Percentiles rank a stretch among this genome's conserved stretches.
Evolutionary conservation across 2,888 invertebrate species (phyloP).

Genomic region (Andrena dorsata): DNA sequence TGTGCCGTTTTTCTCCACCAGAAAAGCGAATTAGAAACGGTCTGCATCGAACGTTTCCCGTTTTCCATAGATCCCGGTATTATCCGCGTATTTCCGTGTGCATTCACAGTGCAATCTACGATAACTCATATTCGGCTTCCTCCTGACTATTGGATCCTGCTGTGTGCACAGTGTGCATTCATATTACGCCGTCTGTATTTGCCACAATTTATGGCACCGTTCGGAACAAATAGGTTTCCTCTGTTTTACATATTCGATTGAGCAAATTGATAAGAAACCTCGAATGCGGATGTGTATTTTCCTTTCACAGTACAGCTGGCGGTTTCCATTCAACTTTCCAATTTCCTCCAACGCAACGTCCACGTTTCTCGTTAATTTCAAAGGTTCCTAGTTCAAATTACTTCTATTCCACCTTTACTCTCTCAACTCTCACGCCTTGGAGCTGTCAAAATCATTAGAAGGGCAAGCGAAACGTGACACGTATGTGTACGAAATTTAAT

Average conservation of each 20-base stretch:
- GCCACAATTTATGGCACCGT: conserved; percentile 33
- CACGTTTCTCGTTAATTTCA: not conserved
- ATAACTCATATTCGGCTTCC: conserved; percentile 45
- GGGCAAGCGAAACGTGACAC: too few species aligned
- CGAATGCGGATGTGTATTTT: not conserved
- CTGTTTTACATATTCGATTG: conserved; percentile 37
- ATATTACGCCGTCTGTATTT: conserved; percentile 24
- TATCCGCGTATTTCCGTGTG: conserved; percentile 27
- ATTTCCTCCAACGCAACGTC: not conserved
- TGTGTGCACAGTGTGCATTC: conserved; percentile 24
- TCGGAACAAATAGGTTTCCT: conserved; percentile 39
- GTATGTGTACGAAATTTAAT: not conserved
- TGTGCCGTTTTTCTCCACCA: not conserved
- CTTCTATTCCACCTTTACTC: not conserved
- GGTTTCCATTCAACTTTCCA: conserved; percentile 5
- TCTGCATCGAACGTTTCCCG: conserved; percentile 18
- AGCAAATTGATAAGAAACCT: conserved; percentile 13
- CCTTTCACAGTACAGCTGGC: not conserved
- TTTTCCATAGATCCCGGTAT: conserved; percentile 41
- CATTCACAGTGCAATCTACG: conserved; percentile 34
- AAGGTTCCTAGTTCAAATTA: not conserved
- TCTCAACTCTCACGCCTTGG: not conserved
- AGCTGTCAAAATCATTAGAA: too few species aligned
- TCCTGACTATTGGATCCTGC: conserved; percentile 20
- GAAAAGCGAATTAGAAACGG: not conserved